Evolutionary conservation across 1,140 invertebrate species (phyloP), one percentile per base, ranked within the genome.

Genomic region (Matsumurasca onukii): DNA sequence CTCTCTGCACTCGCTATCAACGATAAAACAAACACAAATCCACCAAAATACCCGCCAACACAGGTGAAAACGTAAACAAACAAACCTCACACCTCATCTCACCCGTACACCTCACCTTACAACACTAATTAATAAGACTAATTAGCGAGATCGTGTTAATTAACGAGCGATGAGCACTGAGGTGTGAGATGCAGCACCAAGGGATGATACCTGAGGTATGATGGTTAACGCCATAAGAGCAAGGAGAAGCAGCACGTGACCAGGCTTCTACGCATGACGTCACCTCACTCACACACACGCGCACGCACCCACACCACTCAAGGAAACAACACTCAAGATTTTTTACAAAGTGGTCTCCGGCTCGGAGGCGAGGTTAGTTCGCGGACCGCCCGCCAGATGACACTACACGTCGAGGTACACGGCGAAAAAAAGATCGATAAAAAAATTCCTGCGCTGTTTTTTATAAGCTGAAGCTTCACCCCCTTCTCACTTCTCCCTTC

Each of bases 401-500:
- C 62, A 65, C 62, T 65, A 65, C 62, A 27, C 31, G 61, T n/a
- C 30, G 62, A 48, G 31, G 29, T 63, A 34, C 15, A 63, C 65
- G 39, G 31, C 29, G 70, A 66, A 72, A 73, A 71, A 73, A 62
- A 72, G 70, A 73, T 73, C 73, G 73, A 73, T 73, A 73, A 73
- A 73, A 73, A 73, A 73, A 73, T 73, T 73, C 73, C 73, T 73
- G 73, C 73, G 73, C 73, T 73, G 73, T 73, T 73, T 73, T 73
- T 73, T 73, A 73, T 73, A 73, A 71, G 70, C 73, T 69, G 70
- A 57, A 68, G 70, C 68, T 71, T 71, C 70, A 71, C 71, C 68
- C 72, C 70, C 62, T 70, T 63, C 66, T 31, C 20, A 66, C 29
- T 5, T 39, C 62, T 48, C 17, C 66, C 59, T 27, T 25, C 59